A percentile compares a stretch with the other conserved stretches of the same genome.
Evolutionary conservation across 2,113 vertebrate species (phyloP).

Genomic region (Chauna torquata): DNA sequence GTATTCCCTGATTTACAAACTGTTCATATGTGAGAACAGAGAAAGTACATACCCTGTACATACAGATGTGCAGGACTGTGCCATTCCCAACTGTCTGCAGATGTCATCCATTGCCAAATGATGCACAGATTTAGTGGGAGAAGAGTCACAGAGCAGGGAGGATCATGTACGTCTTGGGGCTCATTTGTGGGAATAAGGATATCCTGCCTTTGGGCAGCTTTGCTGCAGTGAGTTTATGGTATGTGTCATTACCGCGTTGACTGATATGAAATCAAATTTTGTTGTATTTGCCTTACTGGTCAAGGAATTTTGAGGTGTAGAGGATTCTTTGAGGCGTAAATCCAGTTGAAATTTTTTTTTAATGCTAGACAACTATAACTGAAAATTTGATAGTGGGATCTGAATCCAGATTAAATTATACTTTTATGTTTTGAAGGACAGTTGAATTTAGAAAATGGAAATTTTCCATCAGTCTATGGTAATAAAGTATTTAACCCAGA

Average conservation of each 20-base stretch:
- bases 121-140: neutral
- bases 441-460: neutral
- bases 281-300: neutral
- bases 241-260: neutral
- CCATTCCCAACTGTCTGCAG: neutral
- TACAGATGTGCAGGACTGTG: rapidly evolving
- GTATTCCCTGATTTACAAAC: neutral
- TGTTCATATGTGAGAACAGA: rapidly evolving
- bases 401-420: neutral
- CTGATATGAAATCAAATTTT: neutral
- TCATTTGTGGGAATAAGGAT: neutral
- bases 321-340: neutral
- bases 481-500: neutral
- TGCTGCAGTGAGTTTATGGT: neutral
- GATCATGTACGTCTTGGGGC: rapidly evolving
- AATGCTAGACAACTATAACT: neutral
- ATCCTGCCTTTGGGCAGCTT: neutral
- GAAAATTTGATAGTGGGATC: neutral
- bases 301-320: neutral
- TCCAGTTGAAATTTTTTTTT: neutral
- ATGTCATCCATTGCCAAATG: neutral
- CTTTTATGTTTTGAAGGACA: neutral
- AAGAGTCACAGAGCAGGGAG: neutral
- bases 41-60: neutral
- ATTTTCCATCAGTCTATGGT: neutral